Evolutionary conservation across 2,113 vertebrate genomes (phyloP).

Genomic region (Menura novaehollandiae): DNA sequence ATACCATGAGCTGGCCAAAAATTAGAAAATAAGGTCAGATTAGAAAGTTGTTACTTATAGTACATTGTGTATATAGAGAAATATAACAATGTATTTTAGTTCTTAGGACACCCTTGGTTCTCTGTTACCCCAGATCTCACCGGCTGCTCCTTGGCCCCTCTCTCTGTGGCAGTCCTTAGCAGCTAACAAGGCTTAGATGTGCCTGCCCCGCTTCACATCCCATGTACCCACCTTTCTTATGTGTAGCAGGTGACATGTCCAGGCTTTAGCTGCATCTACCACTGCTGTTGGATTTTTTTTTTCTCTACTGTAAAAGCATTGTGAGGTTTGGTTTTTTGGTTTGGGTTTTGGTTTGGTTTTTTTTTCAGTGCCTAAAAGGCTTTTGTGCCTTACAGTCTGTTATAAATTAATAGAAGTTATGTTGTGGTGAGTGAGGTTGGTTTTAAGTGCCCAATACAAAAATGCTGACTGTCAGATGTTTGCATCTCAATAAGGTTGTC

Average conservation of each 20-base stretch:
- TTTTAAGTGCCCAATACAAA: conserved; percentile 53
- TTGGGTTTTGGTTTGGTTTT: not conserved
- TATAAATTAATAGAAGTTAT: conserved; percentile 67
- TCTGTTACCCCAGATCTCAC: not conserved
- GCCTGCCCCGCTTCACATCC: accelerated
- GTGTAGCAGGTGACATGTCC: not conserved
- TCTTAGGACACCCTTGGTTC: not conserved
- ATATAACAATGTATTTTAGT: not conserved
- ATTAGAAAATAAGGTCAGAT: not conserved
- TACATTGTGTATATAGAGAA: not conserved
- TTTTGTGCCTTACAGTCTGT: conserved; percentile 50
- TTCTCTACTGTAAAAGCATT: not conserved
- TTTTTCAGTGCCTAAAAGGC: conserved; percentile 21
- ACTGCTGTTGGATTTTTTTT: not conserved
- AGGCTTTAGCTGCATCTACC: not conserved
- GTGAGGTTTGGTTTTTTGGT: not conserved
- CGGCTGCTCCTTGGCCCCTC: not conserved
- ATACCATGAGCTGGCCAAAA: not conserved
- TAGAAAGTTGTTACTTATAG: not conserved
- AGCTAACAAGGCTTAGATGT: not conserved
- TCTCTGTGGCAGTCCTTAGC: not conserved
- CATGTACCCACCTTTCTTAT: not conserved
- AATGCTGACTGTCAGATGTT: conserved; percentile 69
- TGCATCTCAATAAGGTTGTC: conserved; percentile 59
- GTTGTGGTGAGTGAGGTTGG: conserved; percentile 55